Conservation (phyloP, 2,113 vertebrate genomes). For the Gymnocephalus cernua region DNA sequence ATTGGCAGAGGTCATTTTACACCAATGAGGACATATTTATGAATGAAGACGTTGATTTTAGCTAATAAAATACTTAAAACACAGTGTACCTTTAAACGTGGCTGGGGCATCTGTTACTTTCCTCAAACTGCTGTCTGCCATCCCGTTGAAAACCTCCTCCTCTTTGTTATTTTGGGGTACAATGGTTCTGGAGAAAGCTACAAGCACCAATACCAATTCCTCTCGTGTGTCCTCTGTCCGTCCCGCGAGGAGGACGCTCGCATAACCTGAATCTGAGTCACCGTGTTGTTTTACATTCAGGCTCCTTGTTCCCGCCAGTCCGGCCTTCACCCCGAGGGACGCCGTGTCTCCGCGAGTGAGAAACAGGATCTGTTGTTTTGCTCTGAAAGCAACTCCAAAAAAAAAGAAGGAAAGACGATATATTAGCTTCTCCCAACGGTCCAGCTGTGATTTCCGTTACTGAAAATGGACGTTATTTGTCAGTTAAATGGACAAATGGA, state of each 20-base stretch:
- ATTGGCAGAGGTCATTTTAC: too few species aligned
- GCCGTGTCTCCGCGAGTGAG: too few species aligned
- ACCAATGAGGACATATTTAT: too few species aligned
- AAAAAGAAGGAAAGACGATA: neutral
- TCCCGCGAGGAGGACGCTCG: slow-evolving; percentile 40
- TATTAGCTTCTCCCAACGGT: too few species aligned
- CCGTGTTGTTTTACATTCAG: slow-evolving; percentile 46
- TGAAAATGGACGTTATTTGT: neutral
- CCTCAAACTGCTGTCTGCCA: too few species aligned
- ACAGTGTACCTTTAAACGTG: too few species aligned
- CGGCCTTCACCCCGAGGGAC: neutral
- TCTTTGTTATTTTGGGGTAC: too few species aligned
- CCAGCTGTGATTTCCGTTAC: neutral
- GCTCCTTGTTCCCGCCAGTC: slow-evolving; percentile 6
- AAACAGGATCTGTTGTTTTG: neutral
- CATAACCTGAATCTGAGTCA: slow-evolving; percentile 27
- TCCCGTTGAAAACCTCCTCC: too few species aligned
- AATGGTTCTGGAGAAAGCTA: neutral
- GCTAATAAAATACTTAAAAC: too few species aligned
- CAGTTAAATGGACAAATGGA: neutral
- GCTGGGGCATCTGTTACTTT: too few species aligned
- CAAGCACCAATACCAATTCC: too few species aligned
- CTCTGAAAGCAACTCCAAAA: neutral
- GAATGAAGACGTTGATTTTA: too few species aligned
- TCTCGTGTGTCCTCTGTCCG: neutral